phyloP scores from a whole-genome alignment of 2,113 vertebrate genomes.

The Trichomycterus rosablanca region DNA sequence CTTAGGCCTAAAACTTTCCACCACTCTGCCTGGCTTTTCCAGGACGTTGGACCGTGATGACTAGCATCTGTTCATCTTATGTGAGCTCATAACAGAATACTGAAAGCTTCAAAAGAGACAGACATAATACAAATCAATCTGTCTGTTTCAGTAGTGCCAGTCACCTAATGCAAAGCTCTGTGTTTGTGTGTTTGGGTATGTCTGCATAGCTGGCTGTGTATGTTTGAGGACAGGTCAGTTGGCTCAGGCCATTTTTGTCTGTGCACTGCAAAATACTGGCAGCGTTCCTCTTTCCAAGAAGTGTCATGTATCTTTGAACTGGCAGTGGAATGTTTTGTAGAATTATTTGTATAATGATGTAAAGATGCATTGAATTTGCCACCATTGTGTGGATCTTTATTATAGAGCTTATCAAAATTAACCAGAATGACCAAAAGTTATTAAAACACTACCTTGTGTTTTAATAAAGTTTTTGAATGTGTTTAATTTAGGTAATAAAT shows the following conservation, averaged over 20 bases:
- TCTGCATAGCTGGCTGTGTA: constrained; percentile 14
- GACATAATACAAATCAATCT: constrained; percentile 45
- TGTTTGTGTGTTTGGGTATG: constrained; percentile 23
- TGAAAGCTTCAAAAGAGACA: constrained; percentile 48
- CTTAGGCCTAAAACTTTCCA: constrained; percentile 68
- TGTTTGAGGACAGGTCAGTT: constrained; percentile 14
- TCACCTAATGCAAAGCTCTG: constrained; percentile 20
- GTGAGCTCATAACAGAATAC: constrained; percentile 52
- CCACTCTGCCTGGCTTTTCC: constrained; percentile 54
- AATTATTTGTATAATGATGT: too few species aligned
- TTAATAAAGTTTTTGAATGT: constrained; percentile 54
- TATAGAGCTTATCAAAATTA: not conserved
- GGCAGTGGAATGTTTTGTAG: not conserved
- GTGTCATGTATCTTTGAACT: constrained; percentile 6
- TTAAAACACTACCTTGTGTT: too few species aligned
- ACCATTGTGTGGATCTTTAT: too few species aligned
- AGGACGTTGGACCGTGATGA: constrained; percentile 43
- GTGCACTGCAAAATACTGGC: constrained; percentile 5
- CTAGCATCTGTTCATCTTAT: constrained; percentile 48
- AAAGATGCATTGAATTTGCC: too few species aligned
- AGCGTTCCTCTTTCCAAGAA: constrained; percentile 10
- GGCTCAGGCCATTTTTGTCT: too few species aligned
- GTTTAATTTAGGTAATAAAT: not conserved
- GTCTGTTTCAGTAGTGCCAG: constrained; percentile 34
- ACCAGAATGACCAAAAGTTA: not conserved